A percentile compares a stretch with the other conserved stretches of the same genome.
These are phyloP conservation scores for Drosophila subobscura DNA, from an alignment of 1,140 invertebrate species.

Conservation along the genomic window DNA sequence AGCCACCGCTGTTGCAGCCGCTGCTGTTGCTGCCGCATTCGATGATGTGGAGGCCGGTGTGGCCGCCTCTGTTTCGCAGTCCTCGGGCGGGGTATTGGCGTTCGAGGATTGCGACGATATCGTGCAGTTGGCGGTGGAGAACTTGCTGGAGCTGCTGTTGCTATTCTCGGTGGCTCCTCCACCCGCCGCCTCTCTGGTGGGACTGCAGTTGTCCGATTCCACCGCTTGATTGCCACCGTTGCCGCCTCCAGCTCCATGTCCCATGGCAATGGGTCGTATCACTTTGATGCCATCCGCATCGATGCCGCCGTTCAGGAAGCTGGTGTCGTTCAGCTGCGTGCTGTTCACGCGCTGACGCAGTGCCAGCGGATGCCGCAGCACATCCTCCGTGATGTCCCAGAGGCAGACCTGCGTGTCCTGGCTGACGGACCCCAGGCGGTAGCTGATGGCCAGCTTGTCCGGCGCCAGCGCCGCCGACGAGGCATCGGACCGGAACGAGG, in stretches of 20 bases:
- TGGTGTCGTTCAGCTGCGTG: constrained; percentile 64
- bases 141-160: constrained; percentile 83
- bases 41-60: constrained; percentile 39
- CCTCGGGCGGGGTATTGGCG: constrained; percentile 64
- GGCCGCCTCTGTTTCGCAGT: constrained; percentile 51
- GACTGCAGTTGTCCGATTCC: constrained; percentile 65
- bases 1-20: constrained; percentile 20
- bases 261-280: constrained; percentile 74
- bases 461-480: constrained; percentile 74
- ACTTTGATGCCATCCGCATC: constrained; percentile 74
- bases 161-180: constrained; percentile 60
- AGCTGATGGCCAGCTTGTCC: constrained; percentile 87
- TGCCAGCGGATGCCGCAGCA: constrained; percentile 88
- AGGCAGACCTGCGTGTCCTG: constrained; percentile 99
- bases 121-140: constrained; percentile 83
- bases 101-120: constrained; percentile 80
- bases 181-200: constrained; percentile 51
- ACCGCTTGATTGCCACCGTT: constrained; percentile 12
- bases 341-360: constrained; percentile 76
- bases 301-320: constrained; percentile 70
- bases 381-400: constrained; percentile 99
- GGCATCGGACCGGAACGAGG: constrained; percentile 84
- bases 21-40: constrained; percentile 11
- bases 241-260: constrained; percentile 50
- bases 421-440: constrained; percentile 97